These are phyloP conservation scores for Agonopterix alstromeriana DNA, from an alignment of 2,888 invertebrate species.

Conservation along the genomic window DNA sequence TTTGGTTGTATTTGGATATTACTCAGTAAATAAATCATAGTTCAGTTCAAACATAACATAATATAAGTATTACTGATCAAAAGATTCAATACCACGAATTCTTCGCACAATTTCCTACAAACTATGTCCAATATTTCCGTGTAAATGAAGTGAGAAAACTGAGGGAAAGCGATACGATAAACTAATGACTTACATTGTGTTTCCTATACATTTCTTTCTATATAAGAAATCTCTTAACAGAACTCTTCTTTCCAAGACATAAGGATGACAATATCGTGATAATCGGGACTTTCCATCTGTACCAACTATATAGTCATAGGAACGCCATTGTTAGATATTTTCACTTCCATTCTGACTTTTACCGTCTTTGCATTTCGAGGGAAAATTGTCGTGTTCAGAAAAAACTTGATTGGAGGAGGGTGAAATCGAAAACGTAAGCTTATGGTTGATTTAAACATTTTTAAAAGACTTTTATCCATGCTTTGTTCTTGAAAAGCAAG, in stretches of 20 bases:
- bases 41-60: too few relatives aligned
- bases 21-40: too few relatives aligned
- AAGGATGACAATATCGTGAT: too few relatives aligned
- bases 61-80: too few relatives aligned
- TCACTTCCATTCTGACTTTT: conserved; percentile 18
- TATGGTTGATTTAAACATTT: too few relatives aligned
- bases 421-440: background rate
- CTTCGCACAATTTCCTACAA: background rate
- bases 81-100: background rate
- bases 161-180: background rate
- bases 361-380: conserved; percentile 16
- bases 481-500: too few relatives aligned
- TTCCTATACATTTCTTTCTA: background rate
- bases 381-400: conserved; percentile 7
- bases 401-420: background rate
- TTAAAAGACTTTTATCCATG: too few relatives aligned
- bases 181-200: background rate
- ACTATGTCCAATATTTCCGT: conserved; percentile 1
- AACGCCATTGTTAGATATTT: conserved; percentile 6
- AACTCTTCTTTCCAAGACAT: too few relatives aligned
- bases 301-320: too few relatives aligned
- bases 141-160: background rate
- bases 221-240: too few relatives aligned
- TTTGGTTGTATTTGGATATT: too few relatives aligned
- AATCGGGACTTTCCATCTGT: too few relatives aligned